Base-by-base conservation (phyloP, 1,140 invertebrate species). In the Hesperophylax magnus region DNA sequence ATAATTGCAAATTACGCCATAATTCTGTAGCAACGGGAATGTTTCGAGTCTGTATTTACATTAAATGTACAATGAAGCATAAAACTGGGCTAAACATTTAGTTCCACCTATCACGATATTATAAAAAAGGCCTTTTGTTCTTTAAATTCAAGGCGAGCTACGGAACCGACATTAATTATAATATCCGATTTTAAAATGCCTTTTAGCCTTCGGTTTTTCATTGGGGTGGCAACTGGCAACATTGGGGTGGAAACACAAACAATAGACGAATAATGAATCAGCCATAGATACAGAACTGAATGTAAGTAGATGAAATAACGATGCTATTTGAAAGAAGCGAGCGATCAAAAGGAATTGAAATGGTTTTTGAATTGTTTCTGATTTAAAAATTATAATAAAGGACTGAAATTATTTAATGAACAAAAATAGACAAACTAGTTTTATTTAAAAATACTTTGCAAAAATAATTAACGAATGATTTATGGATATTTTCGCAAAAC, bases 141-240 rank as follows among this genome's bases (percentile, higher is more conserved):
- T 82, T 84, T 80, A 56, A 53, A 71, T 78, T 65, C 47, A 81
- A 81, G 89, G 86, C 87, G 87, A 86, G 89, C 87, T 87, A 88
- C 89, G 89, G 89, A 90, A 89, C 88, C 87, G 87, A 90, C 89
- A 90, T 90, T 90, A 90, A 90, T 90, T 90, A 90, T 90, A 90
- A 90, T 90, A 90, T 90, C 88, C 88, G 89, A 90, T 90, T 90
- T 89, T 89, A 90, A 90, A 90, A 89, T 87, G 88, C 87, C 87
- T 90, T 90, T 90, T 90, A 89, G 88, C 85, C 85, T 86, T 85
- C 87, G 86, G 85, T 81, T 63, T 82, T 82, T 82, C 58, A 9
- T 76, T 56, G 53, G 71, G 83, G 81, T 74, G 83, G 80, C 78
- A 72, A 27, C 18, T n/a, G 82, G 79, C 69, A 80, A 56, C n/a